These are phyloP conservation scores for Enteromius argenteus DNA, from an alignment of 2,797 vertebrate genomes.

Conservation along the genomic window DNA sequence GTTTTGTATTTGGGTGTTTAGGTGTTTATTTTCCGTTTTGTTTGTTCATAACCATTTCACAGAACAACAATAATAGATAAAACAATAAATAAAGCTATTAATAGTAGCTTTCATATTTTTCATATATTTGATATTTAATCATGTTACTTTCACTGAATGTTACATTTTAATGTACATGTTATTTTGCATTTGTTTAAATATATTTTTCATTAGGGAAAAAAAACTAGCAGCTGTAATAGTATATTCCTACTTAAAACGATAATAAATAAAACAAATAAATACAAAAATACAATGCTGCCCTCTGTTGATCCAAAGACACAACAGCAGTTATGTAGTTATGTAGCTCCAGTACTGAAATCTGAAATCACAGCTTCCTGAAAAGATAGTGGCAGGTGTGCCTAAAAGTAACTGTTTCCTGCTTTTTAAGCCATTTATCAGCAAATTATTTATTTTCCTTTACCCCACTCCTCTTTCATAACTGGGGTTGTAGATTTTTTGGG, in stretches of 20 bases:
- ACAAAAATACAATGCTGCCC: constrained; percentile 25
- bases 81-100: not conserved
- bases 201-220: not conserved
- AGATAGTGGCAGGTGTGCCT: not conserved
- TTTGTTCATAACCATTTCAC: not conserved
- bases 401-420: not conserved
- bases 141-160: not conserved
- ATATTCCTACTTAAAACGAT: not conserved
- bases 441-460: not conserved
- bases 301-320: constrained; percentile 23
- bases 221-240: not conserved
- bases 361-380: not conserved
- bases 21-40: not conserved
- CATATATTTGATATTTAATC: not conserved
- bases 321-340: not conserved
- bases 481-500: not conserved
- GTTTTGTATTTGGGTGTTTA: not conserved
- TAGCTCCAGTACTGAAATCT: not conserved
- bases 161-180: not conserved
- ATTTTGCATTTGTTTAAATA: not conserved
- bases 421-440: not conserved
- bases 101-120: not conserved
- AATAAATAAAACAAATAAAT: not conserved
- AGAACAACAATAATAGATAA: not conserved
- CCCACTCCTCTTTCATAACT: not conserved